These are phyloP conservation scores for Plectrocnemia conspersa DNA, from an alignment of 1,140 invertebrate species.

Conservation along the genomic window DNA sequence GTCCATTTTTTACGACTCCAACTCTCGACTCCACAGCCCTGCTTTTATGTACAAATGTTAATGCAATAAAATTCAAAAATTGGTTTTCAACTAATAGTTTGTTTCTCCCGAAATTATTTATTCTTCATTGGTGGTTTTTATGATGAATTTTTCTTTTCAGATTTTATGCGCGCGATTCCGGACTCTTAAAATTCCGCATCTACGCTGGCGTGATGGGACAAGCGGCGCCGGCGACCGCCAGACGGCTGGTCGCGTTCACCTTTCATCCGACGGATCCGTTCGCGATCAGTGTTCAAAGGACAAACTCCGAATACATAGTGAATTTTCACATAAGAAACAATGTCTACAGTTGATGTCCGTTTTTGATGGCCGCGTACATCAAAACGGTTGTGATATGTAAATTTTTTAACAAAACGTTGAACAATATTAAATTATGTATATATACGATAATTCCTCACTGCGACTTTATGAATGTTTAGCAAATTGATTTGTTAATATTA, in stretches of 20 bases:
- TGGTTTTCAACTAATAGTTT: no score
- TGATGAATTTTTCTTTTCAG: conserved; percentile 54
- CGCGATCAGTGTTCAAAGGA: conserved; percentile 91
- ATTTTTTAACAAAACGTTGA: no score
- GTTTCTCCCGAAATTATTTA: no score
- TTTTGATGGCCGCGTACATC: background rate
- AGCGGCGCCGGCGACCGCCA: conserved; percentile 55
- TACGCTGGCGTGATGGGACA: conserved; percentile 69
- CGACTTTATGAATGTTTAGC: background rate
- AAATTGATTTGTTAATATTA: background rate
- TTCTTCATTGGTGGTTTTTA: no score
- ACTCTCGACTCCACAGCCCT: no score
- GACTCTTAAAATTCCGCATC: conserved; percentile 83
- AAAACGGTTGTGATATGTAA: background rate
- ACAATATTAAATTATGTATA: conserved; percentile 3
- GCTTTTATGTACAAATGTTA: no score
- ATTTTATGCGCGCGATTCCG: conserved; percentile 87
- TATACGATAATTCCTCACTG: background rate
- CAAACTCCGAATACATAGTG: conserved; percentile 92
- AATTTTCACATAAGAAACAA: conserved; percentile 82
- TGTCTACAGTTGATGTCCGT: conserved; percentile 25
- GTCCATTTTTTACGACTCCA: no score
- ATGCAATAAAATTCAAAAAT: no score
- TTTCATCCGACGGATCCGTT: conserved; percentile 96
- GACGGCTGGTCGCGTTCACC: conserved; percentile 92